Conservation (phyloP, 2,113 vertebrate species). For the Neotoma lepida region DNA sequence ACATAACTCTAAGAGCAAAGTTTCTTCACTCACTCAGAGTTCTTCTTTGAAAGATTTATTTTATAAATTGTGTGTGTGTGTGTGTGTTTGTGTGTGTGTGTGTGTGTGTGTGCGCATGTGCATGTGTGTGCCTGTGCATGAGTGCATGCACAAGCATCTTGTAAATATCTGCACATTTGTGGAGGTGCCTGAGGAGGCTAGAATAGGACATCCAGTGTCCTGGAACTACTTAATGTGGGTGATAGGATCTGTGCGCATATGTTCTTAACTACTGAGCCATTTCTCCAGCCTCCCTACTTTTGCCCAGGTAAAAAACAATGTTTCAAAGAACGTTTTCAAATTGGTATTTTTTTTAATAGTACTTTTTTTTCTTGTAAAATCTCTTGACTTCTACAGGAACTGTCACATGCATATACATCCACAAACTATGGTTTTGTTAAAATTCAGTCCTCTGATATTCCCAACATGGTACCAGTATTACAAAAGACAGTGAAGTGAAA, state of each 20-base stretch:
- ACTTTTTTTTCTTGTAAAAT: not conserved
- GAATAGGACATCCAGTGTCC: not conserved
- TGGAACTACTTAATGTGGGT: not conserved
- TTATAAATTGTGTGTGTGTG: not conserved
- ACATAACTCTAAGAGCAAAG: not conserved
- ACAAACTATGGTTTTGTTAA: not conserved
- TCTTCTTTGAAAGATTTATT: not conserved
- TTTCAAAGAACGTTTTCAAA: not conserved
- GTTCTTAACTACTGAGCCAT: too few species aligned
- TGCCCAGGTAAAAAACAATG: not conserved
- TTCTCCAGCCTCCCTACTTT: not conserved
- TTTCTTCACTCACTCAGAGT: not conserved
- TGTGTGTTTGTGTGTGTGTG: not conserved
- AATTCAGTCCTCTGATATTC: not conserved
- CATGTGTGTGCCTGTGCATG: not conserved
- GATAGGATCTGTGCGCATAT: not conserved
- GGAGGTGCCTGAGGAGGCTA: too few species aligned
- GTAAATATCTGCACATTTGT: not conserved
- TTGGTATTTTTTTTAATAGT: not conserved
- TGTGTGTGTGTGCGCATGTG: not conserved
- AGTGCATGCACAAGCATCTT: fast-evolving
- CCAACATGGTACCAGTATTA: not conserved
- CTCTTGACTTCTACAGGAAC: not conserved
- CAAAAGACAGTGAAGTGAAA: not conserved
- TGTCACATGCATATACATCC: not conserved